Evolutionary conservation across 2,888 invertebrate species (phyloP), one percentile per base, ranked within the genome.

Genomic region (Cephus nigrinus): DNA sequence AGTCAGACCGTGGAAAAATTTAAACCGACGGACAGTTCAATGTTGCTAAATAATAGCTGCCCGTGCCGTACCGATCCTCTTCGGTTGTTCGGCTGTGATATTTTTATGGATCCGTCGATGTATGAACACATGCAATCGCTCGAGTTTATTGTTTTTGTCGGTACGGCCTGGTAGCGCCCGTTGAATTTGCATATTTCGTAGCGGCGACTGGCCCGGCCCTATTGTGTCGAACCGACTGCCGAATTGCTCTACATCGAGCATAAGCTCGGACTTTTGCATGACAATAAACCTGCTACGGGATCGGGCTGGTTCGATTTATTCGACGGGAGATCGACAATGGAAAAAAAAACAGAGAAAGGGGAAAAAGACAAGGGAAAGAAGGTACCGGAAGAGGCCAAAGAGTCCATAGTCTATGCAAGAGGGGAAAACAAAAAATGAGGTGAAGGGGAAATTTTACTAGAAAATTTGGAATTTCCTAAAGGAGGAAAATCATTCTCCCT

Each of bases 111-210:
- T 89, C 85, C 84, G 87, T 88, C 88, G 88, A 87, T 87, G 88
- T 88, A 88, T 87, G 89, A 89, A 89, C 89, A 88, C 90, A 87
- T 88, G 88, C 88, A 87, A 88, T 87, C 86, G 86, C 82, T 87
- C 87, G 85, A 86, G 88, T 89, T 89, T 89, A 90, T 90, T 90
- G 89, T 89, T 90, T 90, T 89, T 89, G 88, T 86, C 86, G 80
- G 85, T 74, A 81, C 80, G 84, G 81, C 82, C 80, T 82, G 78
- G 79, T 79, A 84, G 84, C 85, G 83, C 84, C 82, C 83, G 82
- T 76, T 83, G 86, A 88, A 89, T 90, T 90, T 90, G 88, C 89
- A 89, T 90, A 88, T 88, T 89, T 88, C 84, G 88, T 80, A 83
- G 82, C 68, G 55, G 55, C 55, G 55, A 55, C 55, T 55, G 55